Conservation (phyloP, 2,797 vertebrate species). For the Clarias pachynema region DNA sequence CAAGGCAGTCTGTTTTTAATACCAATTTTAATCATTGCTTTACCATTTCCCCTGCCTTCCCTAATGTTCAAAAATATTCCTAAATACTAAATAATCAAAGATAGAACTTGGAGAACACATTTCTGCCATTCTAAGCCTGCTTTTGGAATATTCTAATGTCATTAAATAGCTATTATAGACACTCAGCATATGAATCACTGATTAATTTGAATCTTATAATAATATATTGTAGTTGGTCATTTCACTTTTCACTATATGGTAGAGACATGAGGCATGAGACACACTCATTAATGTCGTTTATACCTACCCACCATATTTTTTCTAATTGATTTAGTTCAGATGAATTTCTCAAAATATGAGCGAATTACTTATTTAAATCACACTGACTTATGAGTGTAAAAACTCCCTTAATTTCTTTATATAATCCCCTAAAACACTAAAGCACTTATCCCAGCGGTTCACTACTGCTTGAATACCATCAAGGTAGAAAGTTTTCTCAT, state of each 20-base stretch:
- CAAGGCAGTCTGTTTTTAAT: not conserved
- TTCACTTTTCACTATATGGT: not conserved
- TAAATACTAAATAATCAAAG: not conserved
- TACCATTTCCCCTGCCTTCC: not conserved
- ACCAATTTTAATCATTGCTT: not conserved
- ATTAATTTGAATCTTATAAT: not conserved
- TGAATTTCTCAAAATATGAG: not conserved
- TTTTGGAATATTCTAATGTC: not conserved
- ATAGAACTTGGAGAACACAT: not conserved
- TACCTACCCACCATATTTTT: not conserved
- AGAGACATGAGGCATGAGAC: too few species aligned
- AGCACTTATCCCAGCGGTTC: too few species aligned
- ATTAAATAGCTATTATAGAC: not conserved
- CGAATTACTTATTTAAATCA: not conserved
- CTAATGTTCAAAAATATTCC: not conserved
- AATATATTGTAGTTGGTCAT: not conserved
- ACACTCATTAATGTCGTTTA: not conserved
- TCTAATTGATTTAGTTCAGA: not conserved
- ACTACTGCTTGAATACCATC: too few species aligned
- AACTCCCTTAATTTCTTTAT: too few species aligned
- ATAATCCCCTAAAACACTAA: too few species aligned
- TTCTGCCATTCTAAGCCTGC: not conserved
- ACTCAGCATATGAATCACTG: not conserved
- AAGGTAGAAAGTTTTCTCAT: too few species aligned
- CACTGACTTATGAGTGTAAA: too few species aligned